phyloP scores from a whole-genome alignment of 2,888 invertebrate species.

The Melinopterus prodromus region DNA sequence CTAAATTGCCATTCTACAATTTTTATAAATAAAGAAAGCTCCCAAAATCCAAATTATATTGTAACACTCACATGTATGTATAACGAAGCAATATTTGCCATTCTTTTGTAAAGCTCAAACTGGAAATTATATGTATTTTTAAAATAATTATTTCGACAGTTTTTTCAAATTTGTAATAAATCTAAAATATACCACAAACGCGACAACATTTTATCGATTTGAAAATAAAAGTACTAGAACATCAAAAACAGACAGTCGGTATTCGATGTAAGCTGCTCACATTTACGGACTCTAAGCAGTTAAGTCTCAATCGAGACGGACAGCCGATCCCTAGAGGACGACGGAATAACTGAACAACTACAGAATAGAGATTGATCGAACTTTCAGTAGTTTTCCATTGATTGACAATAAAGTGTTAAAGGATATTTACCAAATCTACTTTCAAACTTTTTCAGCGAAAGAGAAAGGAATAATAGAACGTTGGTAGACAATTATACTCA shows the following conservation, averaged over 20 bases:
- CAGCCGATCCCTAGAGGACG: background rate
- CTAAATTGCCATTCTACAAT: no score
- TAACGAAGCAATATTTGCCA: no score
- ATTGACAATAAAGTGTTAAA: background rate
- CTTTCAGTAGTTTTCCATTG: background rate
- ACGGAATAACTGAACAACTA: background rate
- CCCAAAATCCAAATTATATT: no score
- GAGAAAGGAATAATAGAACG: background rate
- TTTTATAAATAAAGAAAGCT: no score
- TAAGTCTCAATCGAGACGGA: background rate
- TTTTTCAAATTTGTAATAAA: no score
- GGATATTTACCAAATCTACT: background rate
- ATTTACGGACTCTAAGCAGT: background rate
- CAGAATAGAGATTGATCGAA: background rate
- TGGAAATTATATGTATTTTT: no score
- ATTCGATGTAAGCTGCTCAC: background rate
- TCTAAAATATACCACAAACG: no score
- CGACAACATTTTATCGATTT: background rate
- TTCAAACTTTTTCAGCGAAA: background rate
- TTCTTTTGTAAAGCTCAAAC: no score
- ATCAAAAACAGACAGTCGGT: background rate
- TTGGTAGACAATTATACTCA: background rate
- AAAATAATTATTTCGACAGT: no score
- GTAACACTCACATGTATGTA: no score
- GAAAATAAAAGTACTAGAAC: background rate